Percentiles rank a stretch among this genome's conserved stretches.
These are phyloP conservation scores for Araneus ventricosus DNA, from an alignment of 1,140 invertebrate species.

Conservation along the genomic window DNA sequence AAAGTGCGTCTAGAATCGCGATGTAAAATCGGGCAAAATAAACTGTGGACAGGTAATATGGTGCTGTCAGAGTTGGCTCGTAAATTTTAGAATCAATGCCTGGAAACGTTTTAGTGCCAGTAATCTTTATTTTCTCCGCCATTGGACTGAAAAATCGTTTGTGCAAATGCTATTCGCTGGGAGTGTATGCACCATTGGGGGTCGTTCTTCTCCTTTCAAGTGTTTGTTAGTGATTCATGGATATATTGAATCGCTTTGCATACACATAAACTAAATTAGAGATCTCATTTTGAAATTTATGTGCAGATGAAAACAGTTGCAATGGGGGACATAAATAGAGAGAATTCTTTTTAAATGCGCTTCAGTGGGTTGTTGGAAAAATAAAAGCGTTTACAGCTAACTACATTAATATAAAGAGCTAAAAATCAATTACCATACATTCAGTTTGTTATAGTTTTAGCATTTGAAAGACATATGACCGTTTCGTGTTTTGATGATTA, in stretches of 20 bases:
- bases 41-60: constrained; percentile 50
- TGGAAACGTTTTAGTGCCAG: constrained; percentile 24
- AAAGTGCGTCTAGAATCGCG: background rate
- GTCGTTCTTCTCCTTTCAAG: background rate
- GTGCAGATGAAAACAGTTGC: background rate
- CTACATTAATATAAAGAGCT: too few species aligned
- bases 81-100: constrained; percentile 39
- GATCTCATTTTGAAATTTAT: background rate
- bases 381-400: too few species aligned
- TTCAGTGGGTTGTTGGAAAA: background rate
- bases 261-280: background rate
- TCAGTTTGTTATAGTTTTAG: too few species aligned
- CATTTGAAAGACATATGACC: too few species aligned
- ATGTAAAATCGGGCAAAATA: constrained; percentile 34
- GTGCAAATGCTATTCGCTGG: background rate
- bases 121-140: constrained; percentile 40
- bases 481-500: too few species aligned
- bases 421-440: too few species aligned
- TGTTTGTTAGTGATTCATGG: background rate
- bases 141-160: constrained; percentile 14
- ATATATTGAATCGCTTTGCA: constrained; percentile 1
- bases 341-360: background rate
- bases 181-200: background rate
- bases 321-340: background rate
- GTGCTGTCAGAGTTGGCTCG: constrained; percentile 23